phyloP scores from a whole-genome alignment of 2,113 vertebrate species.

The Heteronetta atricapilla region DNA sequence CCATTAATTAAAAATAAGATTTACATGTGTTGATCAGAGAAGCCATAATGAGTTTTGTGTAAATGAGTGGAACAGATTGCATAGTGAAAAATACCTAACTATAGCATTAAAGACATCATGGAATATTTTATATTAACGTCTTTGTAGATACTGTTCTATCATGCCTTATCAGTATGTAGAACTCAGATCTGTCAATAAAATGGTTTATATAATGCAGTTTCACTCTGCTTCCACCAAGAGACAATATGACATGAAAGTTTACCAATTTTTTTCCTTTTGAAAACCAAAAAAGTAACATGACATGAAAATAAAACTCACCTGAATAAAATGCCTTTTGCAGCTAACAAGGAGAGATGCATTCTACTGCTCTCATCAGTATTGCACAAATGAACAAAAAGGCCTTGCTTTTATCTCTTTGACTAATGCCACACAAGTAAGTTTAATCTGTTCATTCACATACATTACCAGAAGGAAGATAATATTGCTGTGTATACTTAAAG shows the following conservation, averaged over 20 bases:
- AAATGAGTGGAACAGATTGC: neutral
- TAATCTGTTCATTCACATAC: neutral
- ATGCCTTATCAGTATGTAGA: neutral
- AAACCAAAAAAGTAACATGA: neutral
- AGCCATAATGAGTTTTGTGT: neutral
- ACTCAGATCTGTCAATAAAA: neutral
- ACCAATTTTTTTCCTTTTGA: neutral
- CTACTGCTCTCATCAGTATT: neutral
- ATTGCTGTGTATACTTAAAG: neutral
- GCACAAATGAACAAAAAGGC: neutral
- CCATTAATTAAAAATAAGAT: neutral
- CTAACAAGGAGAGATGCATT: neutral
- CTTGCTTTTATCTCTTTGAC: constrained; percentile 1
- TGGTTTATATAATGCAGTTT: neutral
- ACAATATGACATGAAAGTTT: neutral
- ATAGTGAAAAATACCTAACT: neutral
- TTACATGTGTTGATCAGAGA: neutral
- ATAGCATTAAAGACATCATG: neutral
- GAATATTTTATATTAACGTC: neutral
- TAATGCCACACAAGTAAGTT: neutral
- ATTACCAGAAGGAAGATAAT: neutral
- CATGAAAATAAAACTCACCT: neutral
- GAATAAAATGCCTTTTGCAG: neutral
- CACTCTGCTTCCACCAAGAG: fast-evolving
- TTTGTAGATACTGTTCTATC: neutral